Percentiles rank a stretch among this genome's conserved stretches.
These are phyloP conservation scores for Drosophila austrosaltans DNA, from an alignment of 2,888 invertebrate genomes.

Conservation along the genomic window DNA sequence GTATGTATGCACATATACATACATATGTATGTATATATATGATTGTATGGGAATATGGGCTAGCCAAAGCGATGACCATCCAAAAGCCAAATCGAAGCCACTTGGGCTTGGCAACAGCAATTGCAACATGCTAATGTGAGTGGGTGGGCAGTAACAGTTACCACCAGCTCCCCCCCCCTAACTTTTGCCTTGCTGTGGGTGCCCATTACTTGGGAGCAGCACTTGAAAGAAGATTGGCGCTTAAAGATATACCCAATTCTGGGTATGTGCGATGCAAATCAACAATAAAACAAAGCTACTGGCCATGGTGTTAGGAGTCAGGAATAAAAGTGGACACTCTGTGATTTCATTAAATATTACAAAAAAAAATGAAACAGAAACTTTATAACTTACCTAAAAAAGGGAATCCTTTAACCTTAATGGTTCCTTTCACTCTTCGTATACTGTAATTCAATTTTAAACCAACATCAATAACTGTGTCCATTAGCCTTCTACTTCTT, in stretches of 20 bases:
- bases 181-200: constrained; percentile 7
- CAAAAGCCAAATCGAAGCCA: constrained; percentile 31
- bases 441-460: too few species aligned
- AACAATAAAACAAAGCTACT: neutral
- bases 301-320: neutral
- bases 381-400: too few species aligned
- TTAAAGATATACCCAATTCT: neutral
- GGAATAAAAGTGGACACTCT: too few species aligned
- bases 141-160: constrained; percentile 62
- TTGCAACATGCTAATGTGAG: constrained; percentile 74
- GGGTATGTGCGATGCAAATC: constrained; percentile 1
- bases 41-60: constrained; percentile 16
- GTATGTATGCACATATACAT: neutral
- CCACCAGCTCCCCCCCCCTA: too few species aligned
- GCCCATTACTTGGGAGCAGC: constrained; percentile 2
- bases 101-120: constrained; percentile 24
- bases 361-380: too few species aligned
- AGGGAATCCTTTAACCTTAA: too few species aligned
- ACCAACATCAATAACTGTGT: neutral
- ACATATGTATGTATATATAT: neutral
- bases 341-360: too few species aligned
- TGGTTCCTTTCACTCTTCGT: too few species aligned
- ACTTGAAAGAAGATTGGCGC: constrained; percentile 5
- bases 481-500: constrained; percentile 2
- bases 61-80: constrained; percentile 31